phyloP scores from a whole-genome alignment of 1,140 invertebrate species.

The Brachionus paranguensis region DNA sequence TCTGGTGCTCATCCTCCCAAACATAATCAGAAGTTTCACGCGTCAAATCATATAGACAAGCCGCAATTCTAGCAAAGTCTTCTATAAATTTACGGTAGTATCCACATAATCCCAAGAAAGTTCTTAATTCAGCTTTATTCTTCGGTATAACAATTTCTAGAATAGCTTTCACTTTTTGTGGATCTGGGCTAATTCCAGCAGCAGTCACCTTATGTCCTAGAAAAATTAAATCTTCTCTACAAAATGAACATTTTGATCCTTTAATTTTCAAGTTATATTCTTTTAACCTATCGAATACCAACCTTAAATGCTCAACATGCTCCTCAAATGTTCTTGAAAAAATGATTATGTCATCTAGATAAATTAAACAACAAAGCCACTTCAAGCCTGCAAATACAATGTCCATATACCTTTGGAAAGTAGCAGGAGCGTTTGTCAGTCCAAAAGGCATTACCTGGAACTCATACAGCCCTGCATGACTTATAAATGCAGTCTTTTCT shows the following conservation, averaged over 20 bases:
- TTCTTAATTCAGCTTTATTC: neutral
- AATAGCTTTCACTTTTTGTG: too few species aligned
- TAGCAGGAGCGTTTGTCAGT: slow-evolving; percentile 50
- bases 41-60: slow-evolving; percentile 42
- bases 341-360: too few species aligned
- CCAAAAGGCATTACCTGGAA: slow-evolving; percentile 43
- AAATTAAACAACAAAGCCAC: neutral
- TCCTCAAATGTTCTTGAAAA: too few species aligned
- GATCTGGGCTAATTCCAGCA: slow-evolving; percentile 22
- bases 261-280: slow-evolving; percentile 47
- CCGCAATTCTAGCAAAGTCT: slow-evolving; percentile 38
- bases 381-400: slow-evolving; percentile 31
- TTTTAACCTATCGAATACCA: neutral
- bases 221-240: slow-evolving; percentile 46
- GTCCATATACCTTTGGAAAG: slow-evolving; percentile 49
- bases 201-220: slow-evolving; percentile 47
- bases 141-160: neutral
- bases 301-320: neutral
- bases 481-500: too few species aligned
- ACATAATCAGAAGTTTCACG: neutral
- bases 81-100: slow-evolving; percentile 44
- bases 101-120: too few species aligned
- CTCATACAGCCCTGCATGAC: neutral
- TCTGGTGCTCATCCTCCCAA: neutral
- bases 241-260: too few species aligned